phyloP scores from a whole-genome alignment of 2,797 vertebrate genomes.

The Sebastes cheni region DNA sequence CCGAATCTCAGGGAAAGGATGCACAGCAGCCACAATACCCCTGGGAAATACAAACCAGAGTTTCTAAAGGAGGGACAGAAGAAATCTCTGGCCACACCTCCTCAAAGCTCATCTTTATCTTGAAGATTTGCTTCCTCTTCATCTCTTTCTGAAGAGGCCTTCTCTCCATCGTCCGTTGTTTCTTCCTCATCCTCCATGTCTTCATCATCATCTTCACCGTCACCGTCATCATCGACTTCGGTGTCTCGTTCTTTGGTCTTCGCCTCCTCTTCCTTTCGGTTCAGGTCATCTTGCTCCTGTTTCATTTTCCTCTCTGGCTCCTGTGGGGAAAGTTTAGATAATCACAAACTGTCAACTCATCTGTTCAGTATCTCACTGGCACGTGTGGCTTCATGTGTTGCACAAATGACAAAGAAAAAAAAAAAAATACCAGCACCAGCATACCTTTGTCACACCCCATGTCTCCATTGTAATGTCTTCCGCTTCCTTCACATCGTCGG shows the following conservation, averaged over 20 bases:
- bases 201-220: background rate
- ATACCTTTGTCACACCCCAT: conserved; percentile 86
- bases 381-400: background rate
- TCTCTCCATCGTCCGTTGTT: conserved; percentile 53
- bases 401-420: background rate
- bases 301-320: conserved; percentile 86
- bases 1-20: conserved; percentile 76
- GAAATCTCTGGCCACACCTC: conserved; percentile 26
- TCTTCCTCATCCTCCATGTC: conserved; percentile 48
- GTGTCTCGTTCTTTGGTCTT: conserved; percentile 78
- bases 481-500: conserved; percentile 84
- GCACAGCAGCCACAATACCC: conserved; percentile 81
- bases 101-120: conserved; percentile 86
- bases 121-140: conserved; percentile 64
- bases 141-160: conserved; percentile 60
- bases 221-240: conserved; percentile 26
- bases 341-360: background rate
- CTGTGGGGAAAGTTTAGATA: conserved; percentile 42
- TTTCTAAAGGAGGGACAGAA: conserved; percentile 44
- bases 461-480: conserved; percentile 85
- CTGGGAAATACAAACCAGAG: conserved; percentile 68
- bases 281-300: conserved; percentile 81
- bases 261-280: conserved; percentile 82
- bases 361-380: background rate
- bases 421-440: background rate